Evolutionary conservation across 2,888 invertebrate species (phyloP), one percentile per base, ranked within the genome.

Genomic region (Erynnis tages): DNA sequence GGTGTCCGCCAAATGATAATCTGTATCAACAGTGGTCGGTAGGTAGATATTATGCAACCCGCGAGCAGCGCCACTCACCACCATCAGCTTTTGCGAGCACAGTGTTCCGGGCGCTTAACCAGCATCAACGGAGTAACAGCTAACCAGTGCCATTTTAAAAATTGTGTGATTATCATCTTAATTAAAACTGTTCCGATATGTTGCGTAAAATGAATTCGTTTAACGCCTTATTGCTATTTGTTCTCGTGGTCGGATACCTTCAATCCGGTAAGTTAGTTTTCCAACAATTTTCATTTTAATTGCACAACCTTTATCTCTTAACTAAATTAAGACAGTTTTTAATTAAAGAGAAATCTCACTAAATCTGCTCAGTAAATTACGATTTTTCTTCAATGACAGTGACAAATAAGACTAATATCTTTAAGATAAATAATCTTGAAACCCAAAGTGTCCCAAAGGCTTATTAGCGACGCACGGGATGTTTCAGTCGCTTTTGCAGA

Each of bases 1-100:
- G 30, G 52, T 52, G 87, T 82, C 87, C 87, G 84, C 83, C 88
- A 88, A 87, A 87, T 82, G 82, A 84, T 84, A 81, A 87, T 87
- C 85, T 84, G 83, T 84, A 86, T 87, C 82, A 84, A 78, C 71
- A 72, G 67, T 60, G 68, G 69, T 66, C 68, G 69, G 69, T 69
- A 71, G 77, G n/a, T n/a, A n/a, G n/a, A n/a, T n/a, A n/a, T 87
- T 86, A 87, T 86, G 86, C 86, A 87, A 87, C 71, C 55, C 62
- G 64, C 67, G 63, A 64, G 65, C 65, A 67, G 59, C 70, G 72
- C 73, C 59, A 60, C 60, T 59, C 61, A 62, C 62, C 55, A 40
- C 48, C 55, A 54, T 49, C 56, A 59, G 72, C 72, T 65, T 66
- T 79, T 82, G 82, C 82, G 43, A 58, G 61, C 53, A 58, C 64